Evolutionary conservation across 2,797 vertebrate species (phyloP).

Genomic region (Enteromius thamalakanensis): DNA sequence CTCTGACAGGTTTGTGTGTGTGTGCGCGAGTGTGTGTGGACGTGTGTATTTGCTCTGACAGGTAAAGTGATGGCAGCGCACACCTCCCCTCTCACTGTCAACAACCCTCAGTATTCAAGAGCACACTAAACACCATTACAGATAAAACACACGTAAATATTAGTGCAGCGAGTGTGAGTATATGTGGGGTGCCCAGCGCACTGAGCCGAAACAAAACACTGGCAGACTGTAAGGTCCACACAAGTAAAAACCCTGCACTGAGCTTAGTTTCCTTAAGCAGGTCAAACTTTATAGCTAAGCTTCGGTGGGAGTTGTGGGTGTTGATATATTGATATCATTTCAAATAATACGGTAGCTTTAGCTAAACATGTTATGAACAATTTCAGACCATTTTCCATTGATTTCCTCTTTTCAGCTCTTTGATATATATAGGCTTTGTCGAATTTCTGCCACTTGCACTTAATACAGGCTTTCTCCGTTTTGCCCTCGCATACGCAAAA

Average conservation of each 20-base stretch:
- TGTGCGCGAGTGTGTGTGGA: conserved; percentile 9
- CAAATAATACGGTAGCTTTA: background rate
- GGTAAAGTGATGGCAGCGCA: conserved; percentile 60
- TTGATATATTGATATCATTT: background rate
- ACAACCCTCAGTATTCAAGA: conserved; percentile 62
- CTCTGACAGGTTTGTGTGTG: conserved; percentile 52
- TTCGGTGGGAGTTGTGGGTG: background rate
- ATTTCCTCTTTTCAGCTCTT: background rate
- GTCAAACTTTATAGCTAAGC: background rate
- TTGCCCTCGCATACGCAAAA: background rate
- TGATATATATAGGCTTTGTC: background rate
- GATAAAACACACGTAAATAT: conserved; percentile 62
- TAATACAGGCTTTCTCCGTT: background rate
- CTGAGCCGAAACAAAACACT: conserved; percentile 21
- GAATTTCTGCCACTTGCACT: conserved; percentile 1
- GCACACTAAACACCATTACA: conserved; percentile 62
- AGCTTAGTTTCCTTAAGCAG: conserved; percentile 9
- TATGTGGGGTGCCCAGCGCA: conserved; percentile 34
- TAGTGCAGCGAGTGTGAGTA: conserved; percentile 50
- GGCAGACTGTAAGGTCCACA: background rate
- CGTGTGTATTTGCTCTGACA: conserved; percentile 52
- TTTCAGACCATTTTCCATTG: background rate
- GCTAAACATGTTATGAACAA: background rate
- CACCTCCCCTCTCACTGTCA: conserved; percentile 61
- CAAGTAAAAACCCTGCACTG: background rate